A percentile compares a stretch with the other conserved stretches of the same genome.
These are phyloP conservation scores for Chouioia cunea DNA, from an alignment of 2,888 invertebrate species.

Conservation along the genomic window DNA sequence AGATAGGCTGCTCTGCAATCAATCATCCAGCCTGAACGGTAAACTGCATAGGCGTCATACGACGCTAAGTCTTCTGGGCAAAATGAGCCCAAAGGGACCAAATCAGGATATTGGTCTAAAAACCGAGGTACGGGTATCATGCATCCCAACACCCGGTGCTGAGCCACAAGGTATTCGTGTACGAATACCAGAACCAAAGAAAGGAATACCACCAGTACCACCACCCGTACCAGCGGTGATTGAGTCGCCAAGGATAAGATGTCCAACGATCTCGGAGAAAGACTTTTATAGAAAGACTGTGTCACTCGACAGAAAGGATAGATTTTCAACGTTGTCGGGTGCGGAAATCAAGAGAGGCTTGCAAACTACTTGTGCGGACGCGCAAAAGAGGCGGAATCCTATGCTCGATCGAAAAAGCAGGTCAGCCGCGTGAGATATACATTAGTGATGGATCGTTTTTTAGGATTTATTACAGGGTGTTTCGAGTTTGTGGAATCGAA, in stretches of 20 bases:
- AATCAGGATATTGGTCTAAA: constrained; percentile 56
- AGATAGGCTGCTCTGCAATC: not conserved
- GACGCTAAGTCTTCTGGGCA: constrained; percentile 49
- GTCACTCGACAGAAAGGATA: constrained; percentile 62
- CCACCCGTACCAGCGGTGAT: constrained; percentile 22
- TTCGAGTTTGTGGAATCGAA: not conserved
- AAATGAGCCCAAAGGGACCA: constrained; percentile 65
- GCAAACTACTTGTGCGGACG: constrained; percentile 45
- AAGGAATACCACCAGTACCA: constrained; percentile 50
- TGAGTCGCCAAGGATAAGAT: constrained; percentile 51
- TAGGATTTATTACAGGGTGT: not conserved
- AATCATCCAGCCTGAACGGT: constrained; percentile 54
- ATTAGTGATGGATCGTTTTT: not conserved
- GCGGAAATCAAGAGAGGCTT: constrained; percentile 60
- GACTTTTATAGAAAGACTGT: constrained; percentile 62
- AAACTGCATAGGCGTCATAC: constrained; percentile 52
- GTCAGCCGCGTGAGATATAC: constrained; percentile 38
- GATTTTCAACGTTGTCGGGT: constrained; percentile 63
- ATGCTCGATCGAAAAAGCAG: constrained; percentile 63
- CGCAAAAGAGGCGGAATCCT: constrained; percentile 52
- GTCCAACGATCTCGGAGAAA: constrained; percentile 63
- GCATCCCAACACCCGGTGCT: constrained; percentile 60
- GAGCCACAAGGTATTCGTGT: constrained; percentile 63
- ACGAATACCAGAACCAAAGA: constrained; percentile 63
- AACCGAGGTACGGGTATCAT: constrained; percentile 64